These are phyloP conservation scores for Leptinotarsa undecemlineata DNA, from an alignment of 1,140 invertebrate genomes.

Conservation along the genomic window DNA sequence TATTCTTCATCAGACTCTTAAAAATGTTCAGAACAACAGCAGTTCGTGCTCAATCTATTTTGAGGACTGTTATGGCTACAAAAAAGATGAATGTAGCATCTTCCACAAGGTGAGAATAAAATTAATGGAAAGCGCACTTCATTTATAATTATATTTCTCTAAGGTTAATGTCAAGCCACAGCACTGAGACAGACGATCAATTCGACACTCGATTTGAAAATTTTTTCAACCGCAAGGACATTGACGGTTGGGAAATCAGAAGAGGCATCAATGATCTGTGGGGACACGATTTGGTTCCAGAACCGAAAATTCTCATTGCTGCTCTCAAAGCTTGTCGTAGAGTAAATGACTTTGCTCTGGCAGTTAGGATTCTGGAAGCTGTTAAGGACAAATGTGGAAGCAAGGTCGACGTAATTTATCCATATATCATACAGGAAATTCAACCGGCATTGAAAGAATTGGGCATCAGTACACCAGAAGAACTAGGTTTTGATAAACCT, in stretches of 20 bases:
- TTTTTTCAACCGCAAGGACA: slow-evolving; percentile 86
- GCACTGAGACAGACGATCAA: slow-evolving; percentile 53
- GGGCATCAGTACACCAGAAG: slow-evolving; percentile 92
- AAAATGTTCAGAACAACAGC: slow-evolving; percentile 50
- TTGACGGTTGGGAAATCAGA: slow-evolving; percentile 96
- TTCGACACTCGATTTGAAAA: slow-evolving; percentile 69
- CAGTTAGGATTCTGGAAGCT: slow-evolving; percentile 90
- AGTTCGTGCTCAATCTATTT: slow-evolving; percentile 38
- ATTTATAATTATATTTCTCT: background rate
- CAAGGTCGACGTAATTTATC: slow-evolving; percentile 80
- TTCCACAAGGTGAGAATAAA: slow-evolving; percentile 23
- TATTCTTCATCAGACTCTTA: background rate
- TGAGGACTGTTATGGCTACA: slow-evolving; percentile 36
- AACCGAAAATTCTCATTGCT: slow-evolving; percentile 90
- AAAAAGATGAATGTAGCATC: slow-evolving; percentile 38
- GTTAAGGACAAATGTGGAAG: slow-evolving; percentile 89
- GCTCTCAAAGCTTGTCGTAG: slow-evolving; percentile 90
- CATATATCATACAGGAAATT: slow-evolving; percentile 92
- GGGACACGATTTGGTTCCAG: slow-evolving; percentile 92
- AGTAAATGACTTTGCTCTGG: slow-evolving; percentile 92
- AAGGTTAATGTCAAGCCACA: slow-evolving; percentile 48
- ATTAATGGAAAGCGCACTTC: background rate
- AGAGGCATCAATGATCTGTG: slow-evolving; percentile 82
- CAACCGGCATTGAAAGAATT: slow-evolving; percentile 89
- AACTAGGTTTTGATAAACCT: slow-evolving; percentile 96